Conservation (phyloP, 2,797 vertebrate species). For the Mus caroli region DNA sequence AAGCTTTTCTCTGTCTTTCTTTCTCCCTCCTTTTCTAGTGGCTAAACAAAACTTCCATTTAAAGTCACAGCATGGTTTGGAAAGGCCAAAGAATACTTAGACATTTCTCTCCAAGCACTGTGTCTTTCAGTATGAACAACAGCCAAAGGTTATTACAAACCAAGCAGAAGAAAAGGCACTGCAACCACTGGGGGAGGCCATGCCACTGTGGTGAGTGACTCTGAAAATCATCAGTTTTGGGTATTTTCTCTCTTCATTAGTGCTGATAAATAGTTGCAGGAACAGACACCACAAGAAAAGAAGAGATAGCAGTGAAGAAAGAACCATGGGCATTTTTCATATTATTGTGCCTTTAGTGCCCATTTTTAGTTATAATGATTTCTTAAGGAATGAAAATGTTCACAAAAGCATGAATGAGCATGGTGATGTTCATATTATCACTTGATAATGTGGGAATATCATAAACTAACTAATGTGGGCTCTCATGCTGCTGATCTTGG, state of each 20-base stretch:
- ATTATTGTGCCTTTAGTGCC: background rate
- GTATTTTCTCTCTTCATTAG: background rate
- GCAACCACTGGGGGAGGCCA: background rate
- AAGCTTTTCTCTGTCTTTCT: background rate
- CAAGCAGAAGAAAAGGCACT: conserved; percentile 39
- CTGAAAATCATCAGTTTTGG: background rate
- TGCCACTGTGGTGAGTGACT: conserved; percentile 36
- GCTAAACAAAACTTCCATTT: conserved; percentile 77
- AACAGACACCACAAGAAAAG: background rate
- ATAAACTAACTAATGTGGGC: background rate
- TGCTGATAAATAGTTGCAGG: background rate
- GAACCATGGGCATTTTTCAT: background rate
- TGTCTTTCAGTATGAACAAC: conserved; percentile 7
- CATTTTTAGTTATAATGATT: conserved; percentile 20
- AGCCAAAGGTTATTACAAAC: conserved; percentile 38
- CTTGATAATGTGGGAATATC: background rate
- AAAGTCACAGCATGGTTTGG: conserved; percentile 62
- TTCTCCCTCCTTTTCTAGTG: conserved; percentile 41
- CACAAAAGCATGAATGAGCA: background rate
- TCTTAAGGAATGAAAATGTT: conserved; percentile 13
- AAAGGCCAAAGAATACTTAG: conserved; percentile 63
- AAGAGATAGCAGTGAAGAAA: background rate
- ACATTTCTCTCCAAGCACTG: conserved; percentile 38
- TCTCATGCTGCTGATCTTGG: background rate
- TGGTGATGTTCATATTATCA: background rate